Evolutionary conservation across 1,140 invertebrate species (phyloP).

Genomic region (Drosophila kepulauana): DNA sequence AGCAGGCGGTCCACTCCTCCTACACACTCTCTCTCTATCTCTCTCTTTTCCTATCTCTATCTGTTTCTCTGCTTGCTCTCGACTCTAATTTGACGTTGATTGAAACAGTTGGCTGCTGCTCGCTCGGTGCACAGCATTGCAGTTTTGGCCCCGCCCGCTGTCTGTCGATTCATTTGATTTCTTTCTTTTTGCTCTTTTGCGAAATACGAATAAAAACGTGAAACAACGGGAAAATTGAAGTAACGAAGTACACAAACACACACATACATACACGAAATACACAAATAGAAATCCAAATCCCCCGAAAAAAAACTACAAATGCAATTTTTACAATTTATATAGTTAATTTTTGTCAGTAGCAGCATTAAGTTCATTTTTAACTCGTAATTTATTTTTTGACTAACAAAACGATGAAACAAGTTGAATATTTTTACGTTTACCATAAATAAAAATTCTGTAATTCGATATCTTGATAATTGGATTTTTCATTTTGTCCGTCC

Average conservation of each 20-base stretch:
- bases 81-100: slow-evolving; percentile 81
- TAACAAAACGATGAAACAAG: slow-evolving; percentile 53
- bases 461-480: slow-evolving; percentile 49
- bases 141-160: slow-evolving; percentile 12
- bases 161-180: slow-evolving; percentile 25
- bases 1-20: slow-evolving; percentile 28
- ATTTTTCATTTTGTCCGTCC: slow-evolving; percentile 71
- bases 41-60: background rate
- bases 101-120: slow-evolving; percentile 70
- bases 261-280: slow-evolving; percentile 12
- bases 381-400: slow-evolving; percentile 66
- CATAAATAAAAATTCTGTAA: slow-evolving; percentile 71
- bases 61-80: slow-evolving; percentile 19
- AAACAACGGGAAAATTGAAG: slow-evolving; percentile 34
- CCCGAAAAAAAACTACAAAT: slow-evolving; percentile 35
- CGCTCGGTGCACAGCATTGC: slow-evolving; percentile 14
- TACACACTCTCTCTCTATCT: background rate
- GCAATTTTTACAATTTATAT: slow-evolving; percentile 70
- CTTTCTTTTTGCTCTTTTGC: slow-evolving; percentile 28
- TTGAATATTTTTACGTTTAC: slow-evolving; percentile 63
- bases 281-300: slow-evolving; percentile 15
- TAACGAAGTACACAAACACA: slow-evolving; percentile 18
- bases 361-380: slow-evolving; percentile 71
- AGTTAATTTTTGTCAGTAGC: slow-evolving; percentile 59
- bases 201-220: slow-evolving; percentile 28